Percentiles rank a stretch among this genome's conserved stretches.
phyloP scores from a whole-genome alignment of 2,888 invertebrate species.

The Andrena dorsata region DNA sequence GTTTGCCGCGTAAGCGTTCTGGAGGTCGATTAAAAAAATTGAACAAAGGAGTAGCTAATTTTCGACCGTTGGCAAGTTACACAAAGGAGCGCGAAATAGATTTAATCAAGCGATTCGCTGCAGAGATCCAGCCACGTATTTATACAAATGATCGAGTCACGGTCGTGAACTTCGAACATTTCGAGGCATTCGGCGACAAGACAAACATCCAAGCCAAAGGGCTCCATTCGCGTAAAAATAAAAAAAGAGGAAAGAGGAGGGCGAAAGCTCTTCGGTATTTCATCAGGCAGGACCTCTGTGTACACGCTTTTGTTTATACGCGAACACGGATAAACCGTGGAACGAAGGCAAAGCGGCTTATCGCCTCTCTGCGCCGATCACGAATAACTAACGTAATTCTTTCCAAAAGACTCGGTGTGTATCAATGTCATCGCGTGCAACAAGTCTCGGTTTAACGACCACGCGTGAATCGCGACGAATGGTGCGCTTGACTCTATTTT shows the following conservation, averaged over 20 bases:
- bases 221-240: slow-evolving; percentile 8
- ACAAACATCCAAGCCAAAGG: slow-evolving; percentile 7
- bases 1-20: no score
- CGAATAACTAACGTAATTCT: slow-evolving; percentile 37
- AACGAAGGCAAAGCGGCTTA: slow-evolving; percentile 55
- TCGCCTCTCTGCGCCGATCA: slow-evolving; percentile 25
- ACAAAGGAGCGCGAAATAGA: not conserved
- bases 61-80: not conserved
- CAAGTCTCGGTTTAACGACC: slow-evolving; percentile 39
- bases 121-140: not conserved
- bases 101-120: not conserved
- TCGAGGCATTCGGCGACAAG: not conserved
- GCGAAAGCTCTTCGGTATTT: slow-evolving; percentile 5
- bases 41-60: not conserved
- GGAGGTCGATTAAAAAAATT: not conserved
- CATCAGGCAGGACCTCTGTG: not conserved
- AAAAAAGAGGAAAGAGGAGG: not conserved
- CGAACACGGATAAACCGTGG: slow-evolving; percentile 38
- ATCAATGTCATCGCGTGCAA: slow-evolving; percentile 38
- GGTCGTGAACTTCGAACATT: slow-evolving; percentile 3
- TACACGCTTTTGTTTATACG: slow-evolving; percentile 45
- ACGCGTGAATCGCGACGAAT: slow-evolving; percentile 2
- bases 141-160: not conserved
- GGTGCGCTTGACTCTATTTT: not conserved
- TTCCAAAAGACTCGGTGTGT: slow-evolving; percentile 12